A percentile compares a stretch with the other conserved stretches of the same genome.
Conservation (phyloP, 2,888 invertebrate genomes). For the Melikaiella ostensackeni region DNA sequence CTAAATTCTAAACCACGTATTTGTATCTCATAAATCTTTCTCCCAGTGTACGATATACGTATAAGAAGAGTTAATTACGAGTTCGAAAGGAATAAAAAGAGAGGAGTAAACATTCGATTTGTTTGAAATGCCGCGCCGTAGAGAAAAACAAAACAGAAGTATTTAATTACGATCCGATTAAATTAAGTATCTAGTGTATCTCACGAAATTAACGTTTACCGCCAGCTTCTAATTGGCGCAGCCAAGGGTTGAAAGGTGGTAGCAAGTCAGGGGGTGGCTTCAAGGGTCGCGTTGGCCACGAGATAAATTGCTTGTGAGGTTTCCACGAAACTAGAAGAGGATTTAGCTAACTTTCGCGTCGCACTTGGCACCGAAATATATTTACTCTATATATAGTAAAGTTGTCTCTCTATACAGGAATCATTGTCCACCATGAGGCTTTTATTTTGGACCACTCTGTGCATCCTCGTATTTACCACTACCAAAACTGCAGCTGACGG, state of each 20-base stretch:
- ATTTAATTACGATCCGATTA: slow-evolving; percentile 54
- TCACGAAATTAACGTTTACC: slow-evolving; percentile 59
- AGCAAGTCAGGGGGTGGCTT: slow-evolving; percentile 24
- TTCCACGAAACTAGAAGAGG: slow-evolving; percentile 47
- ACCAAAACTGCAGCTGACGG: slow-evolving; percentile 47
- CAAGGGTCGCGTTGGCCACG: slow-evolving; percentile 40
- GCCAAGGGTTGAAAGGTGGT: slow-evolving; percentile 45
- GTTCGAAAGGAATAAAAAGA: too few relatives aligned
- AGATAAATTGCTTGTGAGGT: slow-evolving; percentile 49
- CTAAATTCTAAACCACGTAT: background rate
- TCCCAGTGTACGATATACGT: background rate
- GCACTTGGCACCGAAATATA: slow-evolving; percentile 37
- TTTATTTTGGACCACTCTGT: slow-evolving; percentile 58
- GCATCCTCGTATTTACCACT: slow-evolving; percentile 52
- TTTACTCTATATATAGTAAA: slow-evolving; percentile 2
- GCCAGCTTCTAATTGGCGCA: slow-evolving; percentile 60
- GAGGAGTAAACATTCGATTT: too few relatives aligned
- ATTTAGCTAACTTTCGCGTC: slow-evolving; percentile 48
- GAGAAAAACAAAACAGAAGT: background rate
- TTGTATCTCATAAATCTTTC: background rate
- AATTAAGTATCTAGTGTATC: slow-evolving; percentile 58
- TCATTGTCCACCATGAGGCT: slow-evolving; percentile 56
- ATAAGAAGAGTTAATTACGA: background rate
- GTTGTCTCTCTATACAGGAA: background rate
- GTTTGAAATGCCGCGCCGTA: background rate